phyloP scores from a whole-genome alignment of 1,140 invertebrate species.

The Solenopsis invicta region DNA sequence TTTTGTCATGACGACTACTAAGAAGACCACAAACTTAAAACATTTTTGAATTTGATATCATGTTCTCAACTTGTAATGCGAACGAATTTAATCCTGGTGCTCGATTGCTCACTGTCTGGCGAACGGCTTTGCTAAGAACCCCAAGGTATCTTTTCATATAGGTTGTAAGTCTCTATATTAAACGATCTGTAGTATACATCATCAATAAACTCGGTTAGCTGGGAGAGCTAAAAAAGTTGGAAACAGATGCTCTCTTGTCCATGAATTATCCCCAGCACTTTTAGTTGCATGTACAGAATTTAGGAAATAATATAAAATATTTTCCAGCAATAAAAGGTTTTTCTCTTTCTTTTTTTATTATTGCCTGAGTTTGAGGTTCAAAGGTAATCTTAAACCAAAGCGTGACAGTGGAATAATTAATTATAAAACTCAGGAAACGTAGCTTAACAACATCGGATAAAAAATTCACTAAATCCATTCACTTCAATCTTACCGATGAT shows the following conservation, averaged over 20 bases:
- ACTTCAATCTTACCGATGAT: neutral
- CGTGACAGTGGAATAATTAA: neutral
- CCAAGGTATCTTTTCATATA: neutral
- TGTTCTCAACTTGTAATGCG: neutral
- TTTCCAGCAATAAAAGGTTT: neutral
- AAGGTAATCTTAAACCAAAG: neutral
- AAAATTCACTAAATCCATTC: neutral
- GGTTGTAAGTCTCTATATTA: neutral
- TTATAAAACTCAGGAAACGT: neutral
- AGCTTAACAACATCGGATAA: neutral
- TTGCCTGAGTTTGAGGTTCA: neutral
- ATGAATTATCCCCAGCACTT: neutral
- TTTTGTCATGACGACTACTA: neutral
- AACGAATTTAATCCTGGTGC: neutral
- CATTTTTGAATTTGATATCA: neutral
- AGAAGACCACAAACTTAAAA: neutral
- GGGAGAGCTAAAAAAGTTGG: neutral
- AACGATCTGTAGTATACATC: neutral
- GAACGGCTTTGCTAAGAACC: neutral
- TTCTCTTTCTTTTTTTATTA: slow-evolving; percentile 5
- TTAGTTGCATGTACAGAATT: neutral
- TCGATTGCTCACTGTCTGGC: neutral
- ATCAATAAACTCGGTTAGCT: neutral
- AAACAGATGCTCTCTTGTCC: neutral
- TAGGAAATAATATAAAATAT: neutral